Conservation (phyloP, 2,888 invertebrate species). For the Hofmannophila pseudospretella region DNA sequence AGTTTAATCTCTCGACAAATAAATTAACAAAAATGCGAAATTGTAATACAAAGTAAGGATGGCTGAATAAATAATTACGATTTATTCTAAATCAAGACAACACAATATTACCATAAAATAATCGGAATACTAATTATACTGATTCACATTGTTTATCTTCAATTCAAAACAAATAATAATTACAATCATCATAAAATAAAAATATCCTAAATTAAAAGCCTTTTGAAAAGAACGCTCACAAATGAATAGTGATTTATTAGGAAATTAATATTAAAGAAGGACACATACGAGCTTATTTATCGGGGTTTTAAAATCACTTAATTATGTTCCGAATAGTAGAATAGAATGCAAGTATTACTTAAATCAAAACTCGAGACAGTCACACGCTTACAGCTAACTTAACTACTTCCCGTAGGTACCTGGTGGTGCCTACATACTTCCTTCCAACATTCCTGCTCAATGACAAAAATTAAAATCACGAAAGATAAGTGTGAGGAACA, state of each 20-base stretch:
- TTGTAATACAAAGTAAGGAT: constrained; percentile 55
- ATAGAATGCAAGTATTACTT: constrained; percentile 41
- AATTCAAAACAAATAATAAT: constrained; percentile 43
- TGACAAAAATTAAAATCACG: constrained; percentile 37
- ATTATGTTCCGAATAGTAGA: constrained; percentile 34
- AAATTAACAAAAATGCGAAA: constrained; percentile 69
- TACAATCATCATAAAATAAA: constrained; percentile 41
- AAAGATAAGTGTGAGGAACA: constrained; percentile 50
- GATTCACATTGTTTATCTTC: constrained; percentile 42
- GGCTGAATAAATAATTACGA: constrained; percentile 62
- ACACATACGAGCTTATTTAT: constrained; percentile 30
- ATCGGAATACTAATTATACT: constrained; percentile 48
- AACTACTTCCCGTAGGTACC: constrained; percentile 56
- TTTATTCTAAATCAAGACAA: constrained; percentile 36
- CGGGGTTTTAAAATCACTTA: constrained; percentile 57
- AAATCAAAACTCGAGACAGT: constrained; percentile 52
- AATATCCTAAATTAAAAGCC: constrained; percentile 47
- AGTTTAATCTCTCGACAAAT: constrained; percentile 74
- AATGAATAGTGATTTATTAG: constrained; percentile 6
- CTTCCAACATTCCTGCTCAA: constrained; percentile 26
- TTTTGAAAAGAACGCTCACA: constrained; percentile 14
- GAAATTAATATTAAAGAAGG: constrained; percentile 21
- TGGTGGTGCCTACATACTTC: constrained; percentile 56
- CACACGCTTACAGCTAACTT: constrained; percentile 63
- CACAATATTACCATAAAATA: constrained; percentile 44